phyloP scores from a whole-genome alignment of 2,797 vertebrate genomes.

The Hydrophis major region DNA sequence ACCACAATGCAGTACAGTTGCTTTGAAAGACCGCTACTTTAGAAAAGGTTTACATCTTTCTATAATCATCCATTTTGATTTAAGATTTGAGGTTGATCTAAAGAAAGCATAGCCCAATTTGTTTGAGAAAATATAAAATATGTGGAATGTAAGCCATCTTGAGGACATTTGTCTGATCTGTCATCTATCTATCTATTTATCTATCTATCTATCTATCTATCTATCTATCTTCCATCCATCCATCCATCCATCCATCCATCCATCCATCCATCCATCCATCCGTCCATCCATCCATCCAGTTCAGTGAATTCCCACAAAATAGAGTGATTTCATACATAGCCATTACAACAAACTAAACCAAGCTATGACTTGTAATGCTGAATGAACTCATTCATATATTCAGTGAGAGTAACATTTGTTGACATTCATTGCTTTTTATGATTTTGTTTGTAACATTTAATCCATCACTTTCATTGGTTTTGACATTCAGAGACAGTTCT shows the following conservation, averaged over 20 bases:
- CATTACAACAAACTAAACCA: slow-evolving; percentile 30
- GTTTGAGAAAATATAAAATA: neutral
- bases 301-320: slow-evolving; percentile 16
- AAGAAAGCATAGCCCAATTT: too few relatives aligned
- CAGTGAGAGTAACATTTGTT: slow-evolving; percentile 44
- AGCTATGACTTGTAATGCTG: slow-evolving; percentile 25
- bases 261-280: neutral
- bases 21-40: neutral
- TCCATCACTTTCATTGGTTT: slow-evolving; percentile 67
- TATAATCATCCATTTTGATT: neutral
- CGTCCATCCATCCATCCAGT: neutral
- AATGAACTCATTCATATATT: slow-evolving; percentile 37
- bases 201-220: neutral
- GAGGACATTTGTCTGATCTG: neutral
- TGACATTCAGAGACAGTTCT: slow-evolving; percentile 70
- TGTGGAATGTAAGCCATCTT: neutral
- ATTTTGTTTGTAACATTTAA: slow-evolving; percentile 64
- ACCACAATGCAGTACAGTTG: neutral
- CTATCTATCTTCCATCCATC: neutral
- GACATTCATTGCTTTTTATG: slow-evolving; percentile 58
- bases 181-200: neutral
- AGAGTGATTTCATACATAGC: slow-evolving; percentile 43
- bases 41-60: neutral
- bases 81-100: neutral
- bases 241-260: neutral